A percentile compares a stretch with the other conserved stretches of the same genome.
Conservation (phyloP, 1,140 invertebrate species). For the Microplitis mediator region DNA sequence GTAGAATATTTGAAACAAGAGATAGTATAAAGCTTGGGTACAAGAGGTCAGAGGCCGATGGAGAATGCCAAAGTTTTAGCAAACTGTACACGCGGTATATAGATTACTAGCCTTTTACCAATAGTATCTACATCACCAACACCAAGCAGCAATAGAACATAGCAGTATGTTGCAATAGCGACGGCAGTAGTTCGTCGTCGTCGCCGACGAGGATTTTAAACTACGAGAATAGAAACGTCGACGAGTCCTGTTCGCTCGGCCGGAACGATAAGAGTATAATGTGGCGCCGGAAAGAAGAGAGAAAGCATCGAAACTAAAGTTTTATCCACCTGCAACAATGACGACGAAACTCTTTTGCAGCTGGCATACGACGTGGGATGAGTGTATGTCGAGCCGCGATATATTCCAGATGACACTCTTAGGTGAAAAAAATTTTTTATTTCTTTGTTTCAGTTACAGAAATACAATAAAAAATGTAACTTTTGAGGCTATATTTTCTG, state of each 20-base stretch:
- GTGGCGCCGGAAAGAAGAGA: background rate
- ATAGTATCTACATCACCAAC: no score
- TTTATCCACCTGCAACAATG: constrained; percentile 3
- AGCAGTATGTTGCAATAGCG: no score
- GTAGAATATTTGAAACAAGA: background rate
- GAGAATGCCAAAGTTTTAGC: background rate
- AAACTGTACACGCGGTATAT: background rate
- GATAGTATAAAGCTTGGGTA: background rate
- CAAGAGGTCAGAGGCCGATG: background rate
- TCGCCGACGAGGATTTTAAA: background rate
- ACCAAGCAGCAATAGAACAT: no score
- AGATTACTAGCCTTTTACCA: no score
- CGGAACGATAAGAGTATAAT: constrained; percentile 6
- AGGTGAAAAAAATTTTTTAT: no score
- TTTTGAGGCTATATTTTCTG: no score
- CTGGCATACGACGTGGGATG: background rate
- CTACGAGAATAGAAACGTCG: background rate
- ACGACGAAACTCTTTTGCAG: background rate
- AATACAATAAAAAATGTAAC: no score
- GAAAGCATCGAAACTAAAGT: constrained; percentile 3
- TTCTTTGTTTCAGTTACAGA: no score
- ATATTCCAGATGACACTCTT: no score
- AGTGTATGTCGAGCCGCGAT: no score
- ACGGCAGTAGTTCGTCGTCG: background rate
- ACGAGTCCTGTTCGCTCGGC: background rate